phyloP scores from a whole-genome alignment of 2,888 invertebrate genomes.

The Troides oblongomaculatus region DNA sequence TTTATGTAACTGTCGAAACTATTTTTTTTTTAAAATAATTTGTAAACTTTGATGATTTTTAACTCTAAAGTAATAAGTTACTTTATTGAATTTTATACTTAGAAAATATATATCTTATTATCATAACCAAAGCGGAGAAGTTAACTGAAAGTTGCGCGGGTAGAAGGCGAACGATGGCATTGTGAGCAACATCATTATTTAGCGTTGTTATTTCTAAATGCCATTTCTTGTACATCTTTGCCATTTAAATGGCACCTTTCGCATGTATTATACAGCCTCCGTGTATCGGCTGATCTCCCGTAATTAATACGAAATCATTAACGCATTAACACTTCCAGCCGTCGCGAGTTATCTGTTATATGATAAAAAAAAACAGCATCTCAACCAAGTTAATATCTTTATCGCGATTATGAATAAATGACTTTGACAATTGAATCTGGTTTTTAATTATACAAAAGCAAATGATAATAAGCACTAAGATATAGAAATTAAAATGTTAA shows the following conservation, averaged over 20 bases:
- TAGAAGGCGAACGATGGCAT: slow-evolving; percentile 8
- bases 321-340: slow-evolving; percentile 22
- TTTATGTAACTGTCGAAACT: no score
- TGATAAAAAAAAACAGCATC: slow-evolving; percentile 33
- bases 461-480: no score
- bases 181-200: slow-evolving; percentile 28
- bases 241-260: slow-evolving; percentile 29
- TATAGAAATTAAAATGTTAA: not conserved
- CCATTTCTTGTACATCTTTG: slow-evolving; percentile 26
- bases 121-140: not conserved
- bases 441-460: no score
- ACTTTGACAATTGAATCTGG: slow-evolving; percentile 32
- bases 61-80: not conserved
- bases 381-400: slow-evolving; percentile 49
- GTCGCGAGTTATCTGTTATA: slow-evolving; percentile 19
- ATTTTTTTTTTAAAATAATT: no score
- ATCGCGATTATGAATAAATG: slow-evolving; percentile 56
- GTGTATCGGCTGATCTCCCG: slow-evolving; percentile 13
- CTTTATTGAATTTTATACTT: not conserved
- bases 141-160: slow-evolving; percentile 12
- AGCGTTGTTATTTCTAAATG: slow-evolving; percentile 29
- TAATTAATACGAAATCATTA: slow-evolving; percentile 29
- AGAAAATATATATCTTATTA: no score
- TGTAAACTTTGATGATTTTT: not conserved
- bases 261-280: slow-evolving; percentile 7